Conservation (phyloP, 2,797 vertebrate species). For the Trichosurus vulpecula region DNA sequence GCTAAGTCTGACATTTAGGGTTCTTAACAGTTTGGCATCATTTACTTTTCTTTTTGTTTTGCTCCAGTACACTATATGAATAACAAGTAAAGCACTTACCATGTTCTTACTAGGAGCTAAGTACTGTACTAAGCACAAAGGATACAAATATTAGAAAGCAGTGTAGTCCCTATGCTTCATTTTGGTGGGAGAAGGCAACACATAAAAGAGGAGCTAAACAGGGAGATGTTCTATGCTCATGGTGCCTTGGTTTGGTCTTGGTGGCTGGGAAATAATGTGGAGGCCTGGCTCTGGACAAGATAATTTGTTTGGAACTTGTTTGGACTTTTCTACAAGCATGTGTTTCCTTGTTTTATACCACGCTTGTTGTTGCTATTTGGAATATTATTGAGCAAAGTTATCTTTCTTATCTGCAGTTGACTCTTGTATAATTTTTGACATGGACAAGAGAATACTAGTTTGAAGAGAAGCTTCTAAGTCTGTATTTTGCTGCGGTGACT, state of each 20-base stretch:
- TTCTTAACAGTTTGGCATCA: background rate
- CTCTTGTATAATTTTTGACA: background rate
- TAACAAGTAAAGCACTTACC: background rate
- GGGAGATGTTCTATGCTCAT: background rate
- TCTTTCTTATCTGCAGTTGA: background rate
- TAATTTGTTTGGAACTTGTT: background rate
- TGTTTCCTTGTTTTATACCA: background rate
- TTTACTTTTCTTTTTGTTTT: background rate
- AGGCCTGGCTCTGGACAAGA: background rate
- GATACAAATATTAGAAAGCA: background rate
- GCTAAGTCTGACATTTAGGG: background rate
- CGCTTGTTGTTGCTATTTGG: background rate
- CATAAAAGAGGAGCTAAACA: background rate
- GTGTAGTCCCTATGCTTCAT: background rate
- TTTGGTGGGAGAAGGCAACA: background rate
- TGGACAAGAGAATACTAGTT: background rate
- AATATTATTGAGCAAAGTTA: background rate
- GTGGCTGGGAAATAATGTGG: background rate
- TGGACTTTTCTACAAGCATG: background rate
- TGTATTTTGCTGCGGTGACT: background rate
- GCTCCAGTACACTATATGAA: background rate
- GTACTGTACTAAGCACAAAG: background rate
- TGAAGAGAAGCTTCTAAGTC: background rate
- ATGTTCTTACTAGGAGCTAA: background rate
- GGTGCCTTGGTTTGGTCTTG: too few relatives aligned